A percentile compares a stretch with the other conserved stretches of the same genome.
Conservation (phyloP, 2,888 invertebrate genomes). For the Gastracanthus pulcherrimus region DNA sequence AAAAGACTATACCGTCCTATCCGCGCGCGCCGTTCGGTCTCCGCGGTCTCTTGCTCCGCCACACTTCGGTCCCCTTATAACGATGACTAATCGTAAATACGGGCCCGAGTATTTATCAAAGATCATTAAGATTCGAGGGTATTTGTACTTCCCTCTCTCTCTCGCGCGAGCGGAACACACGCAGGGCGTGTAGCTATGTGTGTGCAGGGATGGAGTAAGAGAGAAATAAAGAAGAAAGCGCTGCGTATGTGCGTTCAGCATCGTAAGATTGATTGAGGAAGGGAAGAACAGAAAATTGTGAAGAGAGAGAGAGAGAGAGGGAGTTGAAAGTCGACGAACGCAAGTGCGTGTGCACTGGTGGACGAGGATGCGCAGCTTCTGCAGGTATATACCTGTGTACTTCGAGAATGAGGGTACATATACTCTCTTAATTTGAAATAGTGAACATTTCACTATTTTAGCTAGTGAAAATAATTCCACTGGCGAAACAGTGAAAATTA, state of each 20-base stretch:
- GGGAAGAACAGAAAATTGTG: background rate
- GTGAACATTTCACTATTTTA: no score
- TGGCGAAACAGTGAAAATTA: no score
- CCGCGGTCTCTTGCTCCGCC: background rate
- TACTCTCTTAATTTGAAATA: no score
- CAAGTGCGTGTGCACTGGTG: no score
- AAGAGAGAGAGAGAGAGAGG: background rate
- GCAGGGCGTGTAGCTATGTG: background rate
- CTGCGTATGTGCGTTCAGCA: background rate
- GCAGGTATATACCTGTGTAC: no score
- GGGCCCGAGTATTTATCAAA: conserved; percentile 38
- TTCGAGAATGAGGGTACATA: no score
- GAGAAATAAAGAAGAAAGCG: background rate
- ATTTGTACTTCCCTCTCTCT: conserved; percentile 37
- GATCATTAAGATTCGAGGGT: conserved; percentile 46
- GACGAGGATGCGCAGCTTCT: no score
- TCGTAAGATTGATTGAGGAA: background rate
- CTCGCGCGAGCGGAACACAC: no score
- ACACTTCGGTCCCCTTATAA: conserved; percentile 51
- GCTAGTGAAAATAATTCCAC: no score
- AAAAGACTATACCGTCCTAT: conserved; percentile 26
- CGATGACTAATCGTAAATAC: conserved; percentile 56
- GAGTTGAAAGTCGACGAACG: no score
- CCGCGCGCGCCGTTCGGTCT: background rate
- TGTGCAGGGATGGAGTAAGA: background rate